Evolutionary conservation across 2,113 vertebrate genomes (phyloP).

Genomic region (Paratilapia polleni): DNA sequence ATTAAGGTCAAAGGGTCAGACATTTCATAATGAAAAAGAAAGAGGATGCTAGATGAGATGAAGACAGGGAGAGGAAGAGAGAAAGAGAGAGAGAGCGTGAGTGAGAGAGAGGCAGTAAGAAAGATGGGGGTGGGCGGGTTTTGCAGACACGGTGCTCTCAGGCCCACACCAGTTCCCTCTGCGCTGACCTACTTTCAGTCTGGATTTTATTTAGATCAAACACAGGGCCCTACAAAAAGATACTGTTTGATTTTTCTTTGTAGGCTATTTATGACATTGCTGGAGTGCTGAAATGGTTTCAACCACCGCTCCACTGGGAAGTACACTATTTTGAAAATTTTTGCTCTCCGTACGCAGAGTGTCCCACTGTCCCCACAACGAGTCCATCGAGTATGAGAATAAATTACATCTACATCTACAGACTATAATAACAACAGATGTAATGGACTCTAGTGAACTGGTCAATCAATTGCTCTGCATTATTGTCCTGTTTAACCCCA

Average conservation of each 20-base stretch:
- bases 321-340: slow-evolving; percentile 50
- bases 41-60: slow-evolving; percentile 36
- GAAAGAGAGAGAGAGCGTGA: slow-evolving; percentile 17
- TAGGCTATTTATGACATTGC: slow-evolving; percentile 74
- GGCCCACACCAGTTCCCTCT: slow-evolving; percentile 79
- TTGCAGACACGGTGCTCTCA: slow-evolving; percentile 74
- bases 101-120: slow-evolving; percentile 25
- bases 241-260: slow-evolving; percentile 71
- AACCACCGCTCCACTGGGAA: slow-evolving; percentile 46
- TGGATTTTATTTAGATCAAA: slow-evolving; percentile 81
- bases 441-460: slow-evolving; percentile 1
- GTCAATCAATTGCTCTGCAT: neutral
- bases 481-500: neutral
- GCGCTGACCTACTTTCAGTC: slow-evolving; percentile 80
- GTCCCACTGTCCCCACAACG: neutral
- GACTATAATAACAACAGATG: slow-evolving; percentile 3
- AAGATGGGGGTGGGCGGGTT: slow-evolving; percentile 68
- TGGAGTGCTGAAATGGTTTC: slow-evolving; percentile 54
- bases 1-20: slow-evolving; percentile 64
- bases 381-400: slow-evolving; percentile 24
- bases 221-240: slow-evolving; percentile 64
- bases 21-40: slow-evolving; percentile 20
- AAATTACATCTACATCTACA: neutral
- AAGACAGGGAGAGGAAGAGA: slow-evolving; percentile 7
- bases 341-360: neutral